Conservation (phyloP, 2,888 invertebrate genomes). For the Acheta domesticus region DNA sequence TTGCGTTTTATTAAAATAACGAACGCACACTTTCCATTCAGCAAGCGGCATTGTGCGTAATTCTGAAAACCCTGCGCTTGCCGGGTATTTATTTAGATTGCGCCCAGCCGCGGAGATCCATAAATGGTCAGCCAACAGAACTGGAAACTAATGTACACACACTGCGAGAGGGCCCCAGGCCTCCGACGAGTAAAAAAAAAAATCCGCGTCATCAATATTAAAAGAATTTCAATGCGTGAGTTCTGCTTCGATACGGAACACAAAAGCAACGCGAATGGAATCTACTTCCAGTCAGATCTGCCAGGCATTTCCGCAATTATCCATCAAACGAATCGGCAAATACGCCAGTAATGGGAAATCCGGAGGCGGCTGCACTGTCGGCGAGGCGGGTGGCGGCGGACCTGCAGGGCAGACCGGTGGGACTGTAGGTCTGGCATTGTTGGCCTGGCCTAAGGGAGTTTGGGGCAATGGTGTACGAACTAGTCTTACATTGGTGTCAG, state of each 20-base stretch:
- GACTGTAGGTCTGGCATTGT: too few relatives aligned
- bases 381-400: too few relatives aligned
- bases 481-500: too few relatives aligned
- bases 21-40: not conserved
- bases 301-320: not conserved
- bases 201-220: not conserved
- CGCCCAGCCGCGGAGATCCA: not conserved
- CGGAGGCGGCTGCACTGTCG: too few relatives aligned
- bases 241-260: not conserved
- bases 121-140: not conserved
- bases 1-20: not conserved
- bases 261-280: not conserved
- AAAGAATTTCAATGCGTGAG: not conserved
- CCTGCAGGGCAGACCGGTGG: too few relatives aligned
- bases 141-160: not conserved
- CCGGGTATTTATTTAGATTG: not conserved
- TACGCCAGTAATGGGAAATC: not conserved
- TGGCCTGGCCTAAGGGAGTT: too few relatives aligned
- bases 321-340: not conserved
- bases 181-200: not conserved
- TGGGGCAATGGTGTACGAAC: too few relatives aligned
- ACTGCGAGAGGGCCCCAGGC: not conserved
- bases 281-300: not conserved
- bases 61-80: not conserved
- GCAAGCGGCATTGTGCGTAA: not conserved